Conservation (phyloP, 1,140 invertebrate species). For the Psilanteris sp. region DNA sequence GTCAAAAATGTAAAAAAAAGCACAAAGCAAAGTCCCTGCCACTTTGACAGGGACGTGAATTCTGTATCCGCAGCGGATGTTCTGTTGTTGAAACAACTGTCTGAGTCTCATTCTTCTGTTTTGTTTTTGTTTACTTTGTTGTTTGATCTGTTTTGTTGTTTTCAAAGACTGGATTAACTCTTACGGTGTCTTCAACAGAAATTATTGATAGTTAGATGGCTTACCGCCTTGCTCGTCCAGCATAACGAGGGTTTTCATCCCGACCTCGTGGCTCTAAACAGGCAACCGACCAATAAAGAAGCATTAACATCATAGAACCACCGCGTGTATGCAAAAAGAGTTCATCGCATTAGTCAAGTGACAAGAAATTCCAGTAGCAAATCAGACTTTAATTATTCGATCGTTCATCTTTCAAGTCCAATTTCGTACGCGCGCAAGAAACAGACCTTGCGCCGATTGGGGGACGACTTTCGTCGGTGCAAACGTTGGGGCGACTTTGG, state of each 20-base stretch:
- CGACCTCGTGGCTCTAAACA: conserved; percentile 95
- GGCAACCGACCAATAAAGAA: conserved; percentile 80
- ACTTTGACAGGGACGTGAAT: too few species aligned
- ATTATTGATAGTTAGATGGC: conserved; percentile 78
- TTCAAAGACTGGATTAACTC: conserved; percentile 9
- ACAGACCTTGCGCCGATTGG: background rate
- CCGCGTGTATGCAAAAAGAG: conserved; percentile 52
- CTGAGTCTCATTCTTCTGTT: too few species aligned
- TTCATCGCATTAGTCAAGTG: conserved; percentile 41
- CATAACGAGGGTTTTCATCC: conserved; percentile 96
- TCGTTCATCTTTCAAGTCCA: background rate
- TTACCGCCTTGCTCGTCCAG: conserved; percentile 97
- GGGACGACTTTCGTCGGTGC: too few species aligned
- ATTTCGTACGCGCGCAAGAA: conserved; percentile 11
- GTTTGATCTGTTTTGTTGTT: conserved; percentile 26
- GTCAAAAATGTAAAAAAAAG: too few species aligned
- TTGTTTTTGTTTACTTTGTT: conserved; percentile 9
- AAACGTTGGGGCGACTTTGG: background rate
- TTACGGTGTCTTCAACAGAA: conserved; percentile 61
- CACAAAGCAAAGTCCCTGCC: too few species aligned
- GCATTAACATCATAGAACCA: conserved; percentile 72
- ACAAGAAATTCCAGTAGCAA: conserved; percentile 28
- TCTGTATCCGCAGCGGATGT: too few species aligned
- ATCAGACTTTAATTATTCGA: conserved; percentile 4
- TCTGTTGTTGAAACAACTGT: too few species aligned